Base-by-base conservation (phyloP, 2,888 invertebrate species). In the Drosophila vallismaia region DNA sequence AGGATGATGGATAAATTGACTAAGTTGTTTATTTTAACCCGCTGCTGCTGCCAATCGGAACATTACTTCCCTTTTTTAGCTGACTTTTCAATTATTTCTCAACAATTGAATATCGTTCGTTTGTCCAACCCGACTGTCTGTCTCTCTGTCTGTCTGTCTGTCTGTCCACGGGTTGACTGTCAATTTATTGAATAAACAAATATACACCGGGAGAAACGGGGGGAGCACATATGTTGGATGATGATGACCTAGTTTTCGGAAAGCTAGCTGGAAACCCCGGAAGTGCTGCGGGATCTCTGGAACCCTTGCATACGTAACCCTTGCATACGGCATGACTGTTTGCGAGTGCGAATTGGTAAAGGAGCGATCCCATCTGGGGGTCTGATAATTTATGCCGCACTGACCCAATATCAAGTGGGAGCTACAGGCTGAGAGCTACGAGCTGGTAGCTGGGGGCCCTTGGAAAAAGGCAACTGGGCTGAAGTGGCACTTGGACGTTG, bases 301-400 rank as follows among this genome's bases (percentile, higher is more conserved):
- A 19, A 19, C n/a, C n/a, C n/a, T n/a, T n/a, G n/a, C n/a, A n/a
- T n/a, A 2, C 19, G 19, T 19, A 19, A 19, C 19, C 19, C 19
- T 19, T 19, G 14, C 14, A 14, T 14, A 1, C 1, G 14, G 12
- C 7, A 31, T 33, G 46, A 72, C 60, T 75, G 78, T 77, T 80
- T 77, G 63, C 60, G 48, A 26, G 14, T 51, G 46, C 40, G 46
- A 60, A 40, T 29, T 36, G 12, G 14, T 19, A n/a, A 42, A 31
- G 9, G 45, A 36, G 8, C 38, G 28, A 9, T 31, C 9, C 45
- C 52, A 31, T 5, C 8, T 45, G 31, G 12, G 29, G 12, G 9
- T 19, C 63, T 44, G 58, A 78, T 76, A 77, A 66, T 76, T 75
- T 78, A 77, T 78, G 70, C 67, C 70, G 42, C 54, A 58, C 24